These are phyloP conservation scores for Drosophila grimshawi DNA, from an alignment of 1,140 invertebrate species.

Conservation along the genomic window DNA sequence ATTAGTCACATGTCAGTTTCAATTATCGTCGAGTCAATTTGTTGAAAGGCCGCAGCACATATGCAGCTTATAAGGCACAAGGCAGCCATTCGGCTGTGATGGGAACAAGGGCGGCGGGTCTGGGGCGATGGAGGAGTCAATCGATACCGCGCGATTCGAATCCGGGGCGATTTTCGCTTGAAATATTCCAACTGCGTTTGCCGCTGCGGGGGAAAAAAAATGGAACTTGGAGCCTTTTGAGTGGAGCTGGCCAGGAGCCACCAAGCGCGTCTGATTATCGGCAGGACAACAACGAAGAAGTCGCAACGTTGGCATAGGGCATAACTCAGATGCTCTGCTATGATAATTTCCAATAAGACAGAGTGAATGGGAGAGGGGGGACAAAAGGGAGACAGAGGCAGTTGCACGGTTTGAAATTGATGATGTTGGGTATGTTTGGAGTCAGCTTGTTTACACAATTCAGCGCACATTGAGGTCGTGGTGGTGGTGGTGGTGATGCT, in stretches of 20 bases:
- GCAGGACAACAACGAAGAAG: constrained; percentile 57
- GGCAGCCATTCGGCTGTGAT: constrained; percentile 32
- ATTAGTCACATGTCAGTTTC: constrained; percentile 84
- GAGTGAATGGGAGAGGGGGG: background rate
- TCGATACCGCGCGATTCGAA: constrained; percentile 67
- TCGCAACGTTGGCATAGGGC: constrained; percentile 65
- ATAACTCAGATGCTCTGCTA: constrained; percentile 83
- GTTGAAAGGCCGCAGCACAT: constrained; percentile 71
- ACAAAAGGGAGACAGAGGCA: constrained; percentile 27
- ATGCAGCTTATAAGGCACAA: constrained; percentile 53
- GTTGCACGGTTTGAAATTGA: constrained; percentile 67
- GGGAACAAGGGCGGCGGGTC: background rate
- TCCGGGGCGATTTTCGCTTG: constrained; percentile 74
- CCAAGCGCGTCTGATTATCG: constrained; percentile 81
- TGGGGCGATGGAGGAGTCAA: constrained; percentile 39
- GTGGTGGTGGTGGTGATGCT: constrained; percentile 2
- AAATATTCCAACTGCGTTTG: constrained; percentile 72
- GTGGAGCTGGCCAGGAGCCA: constrained; percentile 57
- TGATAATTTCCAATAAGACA: constrained; percentile 79
- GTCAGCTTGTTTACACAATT: constrained; percentile 84
- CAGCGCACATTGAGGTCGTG: constrained; percentile 81
- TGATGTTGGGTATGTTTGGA: constrained; percentile 81
- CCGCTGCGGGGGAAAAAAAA: constrained; percentile 37
- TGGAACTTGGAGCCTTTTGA: constrained; percentile 15
- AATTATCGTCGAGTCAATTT: constrained; percentile 84